These are phyloP conservation scores for Tenthredo livida DNA, from an alignment of 2,888 invertebrate species.

Conservation along the genomic window DNA sequence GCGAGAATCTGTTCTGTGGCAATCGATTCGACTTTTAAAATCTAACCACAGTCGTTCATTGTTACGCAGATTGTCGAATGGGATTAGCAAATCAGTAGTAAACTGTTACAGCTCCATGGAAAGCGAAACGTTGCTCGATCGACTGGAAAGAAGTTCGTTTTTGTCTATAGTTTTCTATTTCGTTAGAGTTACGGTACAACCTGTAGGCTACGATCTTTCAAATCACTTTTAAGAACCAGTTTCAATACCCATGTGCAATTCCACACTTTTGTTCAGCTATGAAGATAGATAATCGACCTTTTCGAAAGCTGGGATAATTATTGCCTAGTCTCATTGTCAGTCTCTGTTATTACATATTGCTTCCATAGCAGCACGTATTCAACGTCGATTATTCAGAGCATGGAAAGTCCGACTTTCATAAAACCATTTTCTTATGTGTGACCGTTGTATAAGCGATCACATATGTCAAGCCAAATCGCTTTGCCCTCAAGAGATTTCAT, in stretches of 20 bases:
- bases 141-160: conserved; percentile 11
- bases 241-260: background rate
- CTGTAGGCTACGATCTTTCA: background rate
- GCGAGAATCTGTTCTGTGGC: background rate
- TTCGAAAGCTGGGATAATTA: conserved; percentile 6
- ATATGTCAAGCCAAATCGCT: background rate
- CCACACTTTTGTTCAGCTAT: background rate
- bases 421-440: background rate
- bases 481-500: background rate
- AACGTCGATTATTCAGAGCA: background rate
- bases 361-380: background rate
- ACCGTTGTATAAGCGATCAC: background rate
- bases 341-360: background rate
- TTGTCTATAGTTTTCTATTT: conserved; percentile 25
- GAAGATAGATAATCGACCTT: background rate
- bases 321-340: background rate
- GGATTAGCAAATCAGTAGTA: conserved; percentile 18
- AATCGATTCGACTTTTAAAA: background rate
- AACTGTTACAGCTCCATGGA: conserved; percentile 21
- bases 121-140: conserved; percentile 33
- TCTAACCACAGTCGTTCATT: background rate
- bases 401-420: background rate
- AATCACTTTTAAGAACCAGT: background rate
- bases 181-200: background rate
- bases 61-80: background rate